Conservation (phyloP, 2,888 invertebrate genomes). For the Drosophila sordidapex region DNA sequence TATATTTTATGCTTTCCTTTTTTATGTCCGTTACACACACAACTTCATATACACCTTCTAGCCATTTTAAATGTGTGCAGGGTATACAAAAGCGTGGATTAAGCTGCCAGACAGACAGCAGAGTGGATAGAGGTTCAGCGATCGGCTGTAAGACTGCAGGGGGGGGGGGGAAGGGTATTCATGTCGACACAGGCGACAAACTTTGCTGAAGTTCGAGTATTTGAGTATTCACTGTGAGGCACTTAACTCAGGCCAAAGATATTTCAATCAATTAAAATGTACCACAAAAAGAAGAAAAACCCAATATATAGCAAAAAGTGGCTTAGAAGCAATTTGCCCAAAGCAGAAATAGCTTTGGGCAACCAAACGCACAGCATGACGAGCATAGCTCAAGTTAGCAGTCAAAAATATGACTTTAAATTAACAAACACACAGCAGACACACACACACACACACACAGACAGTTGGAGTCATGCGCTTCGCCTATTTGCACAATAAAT, state of each 20-base stretch:
- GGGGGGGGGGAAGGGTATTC: background rate
- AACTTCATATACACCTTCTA: background rate
- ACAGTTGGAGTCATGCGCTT: slow-evolving; percentile 51
- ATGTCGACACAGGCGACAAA: background rate
- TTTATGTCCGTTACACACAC: background rate
- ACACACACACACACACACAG: background rate
- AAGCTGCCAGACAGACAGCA: slow-evolving; percentile 23
- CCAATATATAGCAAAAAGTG: slow-evolving; percentile 20
- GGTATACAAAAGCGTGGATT: slow-evolving; percentile 36
- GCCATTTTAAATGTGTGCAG: background rate
- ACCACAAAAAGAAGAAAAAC: slow-evolving; percentile 2
- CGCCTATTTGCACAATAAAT: slow-evolving; percentile 79
- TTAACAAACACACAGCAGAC: slow-evolving; percentile 39
- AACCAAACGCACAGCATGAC: slow-evolving; percentile 35
- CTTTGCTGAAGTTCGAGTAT: slow-evolving; percentile 1
- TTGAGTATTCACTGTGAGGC: slow-evolving; percentile 14
- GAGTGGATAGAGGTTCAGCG: background rate
- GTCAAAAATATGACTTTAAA: slow-evolving; percentile 65
- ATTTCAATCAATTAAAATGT: slow-evolving; percentile 75
- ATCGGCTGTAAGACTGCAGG: background rate
- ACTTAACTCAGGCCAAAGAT: slow-evolving; percentile 34
- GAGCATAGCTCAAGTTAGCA: slow-evolving; percentile 46
- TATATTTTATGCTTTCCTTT: background rate
- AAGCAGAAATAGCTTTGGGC: slow-evolving; percentile 31
- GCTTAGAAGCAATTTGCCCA: slow-evolving; percentile 27